Evolutionary conservation across 2,113 vertebrate genomes (phyloP).

Genomic region (Neopipo cinnamomea): DNA sequence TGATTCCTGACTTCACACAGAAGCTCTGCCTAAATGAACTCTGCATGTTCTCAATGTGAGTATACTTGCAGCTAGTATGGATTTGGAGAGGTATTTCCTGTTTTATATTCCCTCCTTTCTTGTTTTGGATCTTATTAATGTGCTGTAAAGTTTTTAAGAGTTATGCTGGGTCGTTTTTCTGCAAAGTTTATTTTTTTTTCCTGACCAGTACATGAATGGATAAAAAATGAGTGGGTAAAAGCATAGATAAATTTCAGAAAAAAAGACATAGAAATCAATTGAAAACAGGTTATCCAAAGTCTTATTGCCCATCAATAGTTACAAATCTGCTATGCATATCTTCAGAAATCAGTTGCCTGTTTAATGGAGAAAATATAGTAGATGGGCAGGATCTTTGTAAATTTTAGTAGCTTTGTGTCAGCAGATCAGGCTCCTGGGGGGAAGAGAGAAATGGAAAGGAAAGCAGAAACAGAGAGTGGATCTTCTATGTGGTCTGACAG

Average conservation of each 20-base stretch:
- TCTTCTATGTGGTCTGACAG: not conserved
- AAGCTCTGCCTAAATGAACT: not conserved
- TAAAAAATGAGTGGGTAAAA: not conserved
- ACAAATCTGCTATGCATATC: not conserved
- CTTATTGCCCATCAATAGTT: not conserved
- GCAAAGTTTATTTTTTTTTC: fast-evolving
- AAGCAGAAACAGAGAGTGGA: not conserved
- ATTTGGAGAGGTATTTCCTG: not conserved
- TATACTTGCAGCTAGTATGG: not conserved
- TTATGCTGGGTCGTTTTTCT: not conserved
- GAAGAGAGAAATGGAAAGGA: not conserved
- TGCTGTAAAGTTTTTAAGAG: not conserved
- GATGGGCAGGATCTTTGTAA: not conserved
- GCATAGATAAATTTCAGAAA: not conserved
- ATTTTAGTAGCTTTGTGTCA: not conserved
- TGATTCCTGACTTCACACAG: not conserved
- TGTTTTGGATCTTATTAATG: not conserved
- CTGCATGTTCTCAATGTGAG: not conserved
- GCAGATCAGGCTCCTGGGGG: not conserved
- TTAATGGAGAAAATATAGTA: not conserved
- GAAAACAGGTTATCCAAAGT: not conserved
- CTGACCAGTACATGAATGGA: fast-evolving
- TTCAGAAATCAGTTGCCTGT: not conserved
- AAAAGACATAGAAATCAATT: not conserved
- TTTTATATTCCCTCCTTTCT: not conserved